phyloP scores from a whole-genome alignment of 2,888 invertebrate species.

The Agriopis aurantiaria region DNA sequence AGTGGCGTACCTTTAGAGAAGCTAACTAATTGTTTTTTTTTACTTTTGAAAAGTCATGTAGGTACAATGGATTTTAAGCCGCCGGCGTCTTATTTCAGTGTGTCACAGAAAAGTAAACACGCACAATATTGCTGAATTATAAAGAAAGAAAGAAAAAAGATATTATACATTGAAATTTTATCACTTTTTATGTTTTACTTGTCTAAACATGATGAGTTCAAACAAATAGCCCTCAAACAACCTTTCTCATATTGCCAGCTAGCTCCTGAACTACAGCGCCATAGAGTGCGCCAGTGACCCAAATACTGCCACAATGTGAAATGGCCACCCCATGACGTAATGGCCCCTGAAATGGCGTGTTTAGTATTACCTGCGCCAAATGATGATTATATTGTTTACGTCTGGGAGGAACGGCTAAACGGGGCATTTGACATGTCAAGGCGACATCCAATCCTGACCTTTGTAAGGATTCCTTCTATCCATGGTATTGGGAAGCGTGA shows the following conservation, averaged over 20 bases:
- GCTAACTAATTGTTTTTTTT: too few relatives aligned
- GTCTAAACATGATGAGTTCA: neutral
- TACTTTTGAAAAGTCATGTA: too few relatives aligned
- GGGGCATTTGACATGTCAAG: slow-evolving; percentile 28
- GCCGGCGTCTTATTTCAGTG: too few relatives aligned
- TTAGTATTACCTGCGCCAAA: slow-evolving; percentile 30
- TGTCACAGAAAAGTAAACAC: too few relatives aligned
- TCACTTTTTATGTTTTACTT: too few relatives aligned
- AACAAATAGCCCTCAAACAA: neutral
- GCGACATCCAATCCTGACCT: slow-evolving; percentile 24
- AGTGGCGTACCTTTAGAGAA: too few relatives aligned
- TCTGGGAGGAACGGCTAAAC: slow-evolving; percentile 25
- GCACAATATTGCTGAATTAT: too few relatives aligned
- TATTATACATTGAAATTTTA: too few relatives aligned
- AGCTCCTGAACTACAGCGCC: slow-evolving; percentile 18
- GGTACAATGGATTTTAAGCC: too few relatives aligned
- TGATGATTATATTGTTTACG: slow-evolving; percentile 37
- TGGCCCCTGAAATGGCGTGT: slow-evolving; percentile 45
- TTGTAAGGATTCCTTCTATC: slow-evolving; percentile 19
- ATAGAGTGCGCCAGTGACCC: slow-evolving; percentile 72
- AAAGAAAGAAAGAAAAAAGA: too few relatives aligned
- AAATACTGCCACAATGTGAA: slow-evolving; percentile 75
- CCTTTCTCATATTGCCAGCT: neutral
- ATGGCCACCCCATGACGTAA: slow-evolving; percentile 63
- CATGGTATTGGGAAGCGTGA: neutral